These are phyloP conservation scores for Phrynosoma blainvillii DNA, from an alignment of 2,113 vertebrate species.

Conservation along the genomic window DNA sequence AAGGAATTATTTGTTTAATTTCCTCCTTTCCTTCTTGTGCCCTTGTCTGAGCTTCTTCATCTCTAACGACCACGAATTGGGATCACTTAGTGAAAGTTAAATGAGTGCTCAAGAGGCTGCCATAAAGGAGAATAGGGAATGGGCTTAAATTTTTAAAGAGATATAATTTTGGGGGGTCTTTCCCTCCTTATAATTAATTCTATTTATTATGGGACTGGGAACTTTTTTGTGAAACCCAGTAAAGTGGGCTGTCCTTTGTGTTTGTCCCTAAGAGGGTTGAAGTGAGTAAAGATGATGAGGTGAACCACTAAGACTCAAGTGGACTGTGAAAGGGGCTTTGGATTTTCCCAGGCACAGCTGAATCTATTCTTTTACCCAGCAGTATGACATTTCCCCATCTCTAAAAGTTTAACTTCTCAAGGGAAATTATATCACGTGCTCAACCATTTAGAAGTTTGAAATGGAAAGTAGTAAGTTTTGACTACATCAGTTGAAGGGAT, in stretches of 20 bases:
- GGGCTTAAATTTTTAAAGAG: slow-evolving; percentile 16
- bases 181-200: slow-evolving; percentile 15
- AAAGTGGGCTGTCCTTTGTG: slow-evolving; percentile 23
- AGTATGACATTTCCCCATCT: slow-evolving; percentile 2
- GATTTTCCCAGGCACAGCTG: slow-evolving; percentile 16
- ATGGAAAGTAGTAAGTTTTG: slow-evolving; percentile 22
- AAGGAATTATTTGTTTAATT: not conserved
- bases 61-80: not conserved
- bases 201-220: slow-evolving; percentile 18
- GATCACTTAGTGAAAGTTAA: slow-evolving; percentile 19
- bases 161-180: not conserved
- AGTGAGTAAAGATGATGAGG: slow-evolving; percentile 29
- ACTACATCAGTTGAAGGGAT: slow-evolving; percentile 6
- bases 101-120: slow-evolving; percentile 1
- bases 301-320: slow-evolving; percentile 18
- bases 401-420: slow-evolving; percentile 13
- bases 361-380: not conserved
- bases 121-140: not conserved
- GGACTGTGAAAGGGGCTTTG: slow-evolving; percentile 12
- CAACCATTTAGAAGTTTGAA: not conserved
- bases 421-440: slow-evolving; percentile 23
- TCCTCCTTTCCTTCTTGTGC: not conserved
- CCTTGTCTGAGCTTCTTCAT: not conserved
- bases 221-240: slow-evolving; percentile 21
- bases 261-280: slow-evolving; percentile 28